Evolutionary conservation across 2,113 vertebrate species (phyloP).

Genomic region (Anser cygnoides): DNA sequence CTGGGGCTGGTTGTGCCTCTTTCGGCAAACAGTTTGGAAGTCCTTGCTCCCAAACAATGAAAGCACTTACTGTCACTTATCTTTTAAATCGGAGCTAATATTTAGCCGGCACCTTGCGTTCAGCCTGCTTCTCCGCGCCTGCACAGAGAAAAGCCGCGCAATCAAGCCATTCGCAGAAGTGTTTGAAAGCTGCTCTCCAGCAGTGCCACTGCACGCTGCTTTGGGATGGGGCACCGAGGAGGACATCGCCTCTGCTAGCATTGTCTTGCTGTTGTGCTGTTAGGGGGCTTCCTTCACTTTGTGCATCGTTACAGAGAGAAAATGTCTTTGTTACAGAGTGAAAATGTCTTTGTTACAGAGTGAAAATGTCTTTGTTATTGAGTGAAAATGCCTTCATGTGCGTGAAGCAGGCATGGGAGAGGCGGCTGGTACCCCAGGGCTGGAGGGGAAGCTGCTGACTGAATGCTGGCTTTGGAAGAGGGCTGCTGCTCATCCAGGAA

Average conservation of each 20-base stretch:
- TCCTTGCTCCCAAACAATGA: not conserved
- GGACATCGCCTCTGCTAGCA: accelerated
- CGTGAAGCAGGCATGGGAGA: too few relatives aligned
- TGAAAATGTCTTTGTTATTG: too few relatives aligned
- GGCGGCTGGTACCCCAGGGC: not conserved
- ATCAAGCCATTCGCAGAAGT: not conserved
- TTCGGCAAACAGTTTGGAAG: not conserved
- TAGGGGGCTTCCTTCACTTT: not conserved
- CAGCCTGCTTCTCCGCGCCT: not conserved
- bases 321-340: not conserved
- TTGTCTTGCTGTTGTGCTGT: not conserved
- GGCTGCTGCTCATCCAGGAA: too few relatives aligned
- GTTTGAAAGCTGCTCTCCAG: not conserved
- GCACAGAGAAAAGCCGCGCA: not conserved
- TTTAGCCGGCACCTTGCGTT: not conserved
- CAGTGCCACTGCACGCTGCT: not conserved
- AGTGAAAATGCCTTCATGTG: not conserved
- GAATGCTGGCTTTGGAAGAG: too few relatives aligned
- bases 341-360: too few relatives aligned
- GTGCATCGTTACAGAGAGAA: accelerated
- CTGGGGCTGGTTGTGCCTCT: not conserved
- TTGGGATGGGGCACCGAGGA: not conserved
- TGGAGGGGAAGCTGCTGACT: too few relatives aligned
- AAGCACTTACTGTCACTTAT: not conserved
- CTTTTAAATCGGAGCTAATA: not conserved